Base-by-base conservation (phyloP, 1,140 invertebrate genomes). In the Brachionus sp. region DNA sequence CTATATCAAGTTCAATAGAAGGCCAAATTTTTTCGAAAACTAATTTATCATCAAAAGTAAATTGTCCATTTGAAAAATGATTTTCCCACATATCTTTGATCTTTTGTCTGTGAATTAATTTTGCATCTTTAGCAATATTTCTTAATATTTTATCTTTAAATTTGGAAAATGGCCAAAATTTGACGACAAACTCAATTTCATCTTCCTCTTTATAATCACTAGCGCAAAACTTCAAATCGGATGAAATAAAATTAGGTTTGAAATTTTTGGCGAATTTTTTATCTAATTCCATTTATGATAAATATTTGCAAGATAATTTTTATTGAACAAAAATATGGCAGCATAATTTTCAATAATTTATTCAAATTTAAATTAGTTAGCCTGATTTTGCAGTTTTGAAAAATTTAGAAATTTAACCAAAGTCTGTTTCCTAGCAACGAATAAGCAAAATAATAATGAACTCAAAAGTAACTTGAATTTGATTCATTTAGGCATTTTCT, bases 331-430 rank as follows among this genome's bases (percentile, higher is more conserved):
- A 57, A 57, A 7, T 7, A 19, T 57, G 7, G 50, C 9, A 9
- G 19, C 50, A 57, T 57, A 57, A 57, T 57, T 57, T 57, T 57
- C n/a, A 57, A 57, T 57, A 57, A 57, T 23, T 57, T 57, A 57
- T 23, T 23, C 19, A 29, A 29, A 29, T 29, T 29, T 2, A 29
- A 29, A 29, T 29, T 29, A 29, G 3, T 2, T 2, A 29, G 29
- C 29, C 29, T 29, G 29, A 29, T 29, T 29, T 29, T 2, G 29
- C 29, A 29, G 29, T 29, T 29, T 29, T 29, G 29, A 29, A 29
- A 29, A 3, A 3, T 29, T 29, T 29, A 29, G 29, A 29, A 29
- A 29, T 29, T 29, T 29, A 29, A 29, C 3, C 1, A 29, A 29
- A 29, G 29, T 29, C 3, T 29, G 29, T 29, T 29, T 29, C 29